Evolutionary conservation across 1,140 invertebrate species (phyloP), one percentile per base, ranked within the genome.

Genomic region (Drosophila willistoni): DNA sequence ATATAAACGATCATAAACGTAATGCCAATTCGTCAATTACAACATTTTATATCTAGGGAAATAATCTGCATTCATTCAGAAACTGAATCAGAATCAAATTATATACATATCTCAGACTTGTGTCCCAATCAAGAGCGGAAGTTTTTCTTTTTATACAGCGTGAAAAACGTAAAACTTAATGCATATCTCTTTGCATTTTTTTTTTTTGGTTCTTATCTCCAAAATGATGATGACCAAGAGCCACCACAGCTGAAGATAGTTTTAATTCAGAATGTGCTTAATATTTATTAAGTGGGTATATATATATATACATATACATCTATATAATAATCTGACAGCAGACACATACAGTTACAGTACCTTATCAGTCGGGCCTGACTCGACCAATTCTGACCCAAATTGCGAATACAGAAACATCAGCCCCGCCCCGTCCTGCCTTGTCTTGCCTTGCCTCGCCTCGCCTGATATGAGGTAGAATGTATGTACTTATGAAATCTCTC

Each of bases 351-450:
- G 33, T 54, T 34, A 36, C 36, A n/a, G 34, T 39, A 61, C 55
- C 84, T 87, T 87, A 87, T 87, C 84, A 89, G 83, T 29, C 67
- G 47, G 71, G 64, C 70, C 62, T 78, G 82, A 86, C 75, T 75
- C 71, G 67, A 76, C 72, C 84, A 33, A 74, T 89, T 89, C 73
- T 87, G 84, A 87, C 84, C 84, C 84, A 87, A 87, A 87, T 87
- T 87, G 65, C 80, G 68, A 87, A 72, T 51, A 17, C 44, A 36
- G 34, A 44, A 73, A 36, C 47, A 22, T 9, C 9, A 51, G 22
- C 0, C 70, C 65, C 67, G 57, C 65, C 60, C 75, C 64, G 77
- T 64, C 74, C 41, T 68, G 41, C 14, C 29, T 25, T 69, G 51
- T 57, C 59, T 74, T 60, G 77, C 68, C 74, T 54, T 68, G 41